Evolutionary conservation across 2,797 vertebrate genomes (phyloP).

Genomic region (Melopsittacus undulatus): DNA sequence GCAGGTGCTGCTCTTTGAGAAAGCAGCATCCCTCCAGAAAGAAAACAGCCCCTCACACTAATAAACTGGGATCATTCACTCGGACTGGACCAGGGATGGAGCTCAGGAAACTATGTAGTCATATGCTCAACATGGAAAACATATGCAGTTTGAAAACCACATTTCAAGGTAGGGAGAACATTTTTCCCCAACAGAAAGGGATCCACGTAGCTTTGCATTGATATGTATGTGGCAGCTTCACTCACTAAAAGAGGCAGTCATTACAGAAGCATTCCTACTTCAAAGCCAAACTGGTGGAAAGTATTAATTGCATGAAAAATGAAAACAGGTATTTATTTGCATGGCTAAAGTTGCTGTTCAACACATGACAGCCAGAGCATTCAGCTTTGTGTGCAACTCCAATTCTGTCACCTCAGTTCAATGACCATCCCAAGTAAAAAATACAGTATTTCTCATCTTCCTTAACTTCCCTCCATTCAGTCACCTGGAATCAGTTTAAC

Average conservation of each 20-base stretch:
- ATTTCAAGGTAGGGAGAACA: not conserved
- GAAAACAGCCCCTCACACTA: not conserved
- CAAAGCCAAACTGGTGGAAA: not conserved
- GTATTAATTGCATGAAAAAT: not conserved
- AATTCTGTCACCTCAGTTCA: not conserved
- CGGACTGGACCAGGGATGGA: not conserved
- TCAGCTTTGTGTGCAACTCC: not conserved
- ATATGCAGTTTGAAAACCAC: not conserved
- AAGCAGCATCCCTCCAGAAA: not conserved
- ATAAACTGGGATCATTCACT: not conserved
- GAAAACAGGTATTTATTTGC: not conserved
- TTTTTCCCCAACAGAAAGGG: not conserved
- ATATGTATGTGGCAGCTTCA: not conserved
- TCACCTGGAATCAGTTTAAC: not conserved
- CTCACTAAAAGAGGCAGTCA: not conserved
- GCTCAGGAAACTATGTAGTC: not conserved
- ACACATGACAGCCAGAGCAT: not conserved
- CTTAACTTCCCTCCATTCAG: not conserved
- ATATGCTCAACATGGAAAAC: not conserved
- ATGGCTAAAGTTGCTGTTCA: not conserved
- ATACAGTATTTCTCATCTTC: not conserved
- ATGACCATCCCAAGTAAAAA: not conserved
- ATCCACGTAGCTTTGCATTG: not conserved
- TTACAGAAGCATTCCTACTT: not conserved
- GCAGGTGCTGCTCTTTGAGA: not conserved